phyloP scores from a whole-genome alignment of 2,113 vertebrate species.

The Talpa occidentalis region DNA sequence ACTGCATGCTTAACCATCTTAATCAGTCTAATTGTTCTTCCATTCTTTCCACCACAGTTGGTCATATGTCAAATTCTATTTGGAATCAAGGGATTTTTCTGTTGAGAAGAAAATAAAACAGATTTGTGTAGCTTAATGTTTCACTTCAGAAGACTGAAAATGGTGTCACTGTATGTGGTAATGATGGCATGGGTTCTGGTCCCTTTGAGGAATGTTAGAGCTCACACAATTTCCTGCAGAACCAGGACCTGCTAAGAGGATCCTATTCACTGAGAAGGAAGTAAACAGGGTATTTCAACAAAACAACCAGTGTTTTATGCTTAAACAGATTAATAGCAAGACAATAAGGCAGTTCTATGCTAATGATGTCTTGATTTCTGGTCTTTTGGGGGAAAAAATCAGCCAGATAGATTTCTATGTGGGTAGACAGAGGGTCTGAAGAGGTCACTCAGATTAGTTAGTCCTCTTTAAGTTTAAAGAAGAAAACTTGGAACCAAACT shows the following conservation, averaged over 20 bases:
- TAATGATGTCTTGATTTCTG: slow-evolving; percentile 63
- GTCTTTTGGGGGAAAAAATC: slow-evolving; percentile 8
- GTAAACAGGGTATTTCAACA: slow-evolving; percentile 58
- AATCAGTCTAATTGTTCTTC: background rate
- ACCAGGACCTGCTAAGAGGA: background rate
- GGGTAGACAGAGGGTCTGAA: background rate
- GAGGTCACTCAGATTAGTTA: background rate
- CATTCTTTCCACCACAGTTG: background rate
- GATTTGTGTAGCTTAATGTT: slow-evolving; percentile 30
- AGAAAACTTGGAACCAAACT: background rate
- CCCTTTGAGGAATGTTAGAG: slow-evolving; percentile 36
- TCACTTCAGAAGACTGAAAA: slow-evolving; percentile 35
- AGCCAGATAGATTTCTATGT: background rate
- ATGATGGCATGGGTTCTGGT: background rate
- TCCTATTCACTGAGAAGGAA: slow-evolving; percentile 51
- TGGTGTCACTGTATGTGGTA: background rate
- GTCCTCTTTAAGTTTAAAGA: slow-evolving; percentile 13
- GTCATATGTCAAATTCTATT: slow-evolving; percentile 34
- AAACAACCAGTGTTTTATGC: slow-evolving; percentile 52
- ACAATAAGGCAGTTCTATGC: slow-evolving; percentile 42
- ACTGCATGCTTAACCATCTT: background rate
- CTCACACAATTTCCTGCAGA: background rate
- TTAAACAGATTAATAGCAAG: background rate
- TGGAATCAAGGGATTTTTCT: slow-evolving; percentile 46
- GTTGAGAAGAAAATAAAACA: slow-evolving; percentile 37